Evolutionary conservation across 1,140 invertebrate genomes (phyloP).

Genomic region (Leptinotarsa texana): DNA sequence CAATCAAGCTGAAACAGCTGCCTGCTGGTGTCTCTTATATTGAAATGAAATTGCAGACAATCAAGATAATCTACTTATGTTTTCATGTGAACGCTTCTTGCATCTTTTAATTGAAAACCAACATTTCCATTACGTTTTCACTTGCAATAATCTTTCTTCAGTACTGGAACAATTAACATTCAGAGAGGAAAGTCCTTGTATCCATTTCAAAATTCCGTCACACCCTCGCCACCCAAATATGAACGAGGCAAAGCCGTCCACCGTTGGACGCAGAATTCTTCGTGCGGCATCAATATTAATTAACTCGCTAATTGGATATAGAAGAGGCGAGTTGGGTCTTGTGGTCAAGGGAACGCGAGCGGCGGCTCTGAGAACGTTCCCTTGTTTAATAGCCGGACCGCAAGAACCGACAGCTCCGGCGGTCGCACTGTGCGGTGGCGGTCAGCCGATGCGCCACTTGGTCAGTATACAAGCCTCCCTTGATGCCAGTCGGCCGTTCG

Average conservation of each 20-base stretch:
- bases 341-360: constrained; percentile 32
- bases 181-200: too few species aligned
- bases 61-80: too few species aligned
- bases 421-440: constrained; percentile 37
- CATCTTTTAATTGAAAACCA: too few species aligned
- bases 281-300: constrained; percentile 45
- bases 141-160: too few species aligned
- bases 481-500: constrained; percentile 11
- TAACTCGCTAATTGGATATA: constrained; percentile 45
- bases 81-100: too few species aligned
- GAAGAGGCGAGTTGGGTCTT: constrained; percentile 40
- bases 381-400: constrained; percentile 43
- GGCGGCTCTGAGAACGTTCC: constrained; percentile 36
- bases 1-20: too few species aligned
- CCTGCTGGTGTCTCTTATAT: too few species aligned
- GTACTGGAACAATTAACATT: too few species aligned
- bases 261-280: constrained; percentile 28
- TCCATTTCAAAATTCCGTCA: too few species aligned
- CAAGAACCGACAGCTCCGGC: constrained; percentile 29
- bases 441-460: constrained; percentile 36
- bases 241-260: constrained; percentile 12
- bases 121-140: too few species aligned
- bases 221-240: not conserved
- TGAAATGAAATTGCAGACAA: too few species aligned
- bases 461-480: constrained; percentile 28